A percentile compares a stretch with the other conserved stretches of the same genome.
Evolutionary conservation across 1,140 invertebrate species (phyloP).

Genomic region (Chironomus striatipennis): DNA sequence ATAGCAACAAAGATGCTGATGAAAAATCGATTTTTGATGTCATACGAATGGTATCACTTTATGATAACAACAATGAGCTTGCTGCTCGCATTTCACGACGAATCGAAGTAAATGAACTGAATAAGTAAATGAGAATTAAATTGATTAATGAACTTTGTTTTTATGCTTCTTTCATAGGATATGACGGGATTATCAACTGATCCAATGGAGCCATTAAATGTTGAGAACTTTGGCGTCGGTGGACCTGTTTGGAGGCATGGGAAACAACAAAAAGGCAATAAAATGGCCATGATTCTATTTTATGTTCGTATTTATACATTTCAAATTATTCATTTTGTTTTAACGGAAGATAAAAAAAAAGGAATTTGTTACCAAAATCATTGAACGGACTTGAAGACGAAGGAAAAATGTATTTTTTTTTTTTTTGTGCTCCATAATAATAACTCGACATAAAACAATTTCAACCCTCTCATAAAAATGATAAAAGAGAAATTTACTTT

Average conservation of each 20-base stretch:
- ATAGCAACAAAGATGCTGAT: neutral
- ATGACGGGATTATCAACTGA: neutral
- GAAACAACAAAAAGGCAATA: neutral
- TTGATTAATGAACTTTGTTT: neutral
- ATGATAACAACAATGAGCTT: neutral
- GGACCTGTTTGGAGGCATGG: neutral
- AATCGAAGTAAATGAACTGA: neutral
- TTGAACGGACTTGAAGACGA: neutral
- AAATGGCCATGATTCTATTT: neutral
- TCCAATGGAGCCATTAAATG: neutral
- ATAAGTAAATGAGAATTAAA: neutral
- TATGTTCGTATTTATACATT: neutral
- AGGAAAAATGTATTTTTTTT: neutral
- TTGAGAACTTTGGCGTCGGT: neutral
- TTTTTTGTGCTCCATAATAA: neutral
- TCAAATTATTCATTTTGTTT: neutral
- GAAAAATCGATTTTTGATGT: conserved; percentile 13
- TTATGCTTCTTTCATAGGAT: neutral
- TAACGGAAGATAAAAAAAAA: neutral
- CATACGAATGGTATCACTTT: neutral
- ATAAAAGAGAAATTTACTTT: neutral
- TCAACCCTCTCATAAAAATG: too few relatives aligned
- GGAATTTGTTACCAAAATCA: neutral
- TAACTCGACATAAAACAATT: too few relatives aligned
- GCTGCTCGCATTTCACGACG: neutral